Percentiles rank a stretch among this genome's conserved stretches.
phyloP scores from a whole-genome alignment of 2,797 vertebrate genomes.

The Delichon dasypus region DNA sequence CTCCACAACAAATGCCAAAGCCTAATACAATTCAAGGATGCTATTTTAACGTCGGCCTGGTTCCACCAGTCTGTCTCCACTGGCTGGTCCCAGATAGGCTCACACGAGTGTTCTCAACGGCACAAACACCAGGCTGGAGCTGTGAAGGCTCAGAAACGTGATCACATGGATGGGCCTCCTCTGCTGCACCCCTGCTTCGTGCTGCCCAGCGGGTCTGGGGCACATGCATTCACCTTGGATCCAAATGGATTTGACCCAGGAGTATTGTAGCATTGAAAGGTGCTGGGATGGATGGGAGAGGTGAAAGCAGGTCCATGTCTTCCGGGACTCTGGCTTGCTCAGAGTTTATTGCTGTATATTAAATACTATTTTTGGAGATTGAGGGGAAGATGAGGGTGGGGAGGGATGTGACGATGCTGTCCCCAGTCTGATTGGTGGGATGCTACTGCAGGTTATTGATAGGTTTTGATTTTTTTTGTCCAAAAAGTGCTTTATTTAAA shows the following conservation, averaged over 20 bases:
- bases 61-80: conserved; percentile 34
- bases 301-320: conserved; percentile 51
- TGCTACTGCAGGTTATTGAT: background rate
- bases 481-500: conserved; percentile 59
- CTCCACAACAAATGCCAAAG: conserved; percentile 47
- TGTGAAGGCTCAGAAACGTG: background rate
- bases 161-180: background rate
- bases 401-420: background rate
- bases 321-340: conserved; percentile 56
- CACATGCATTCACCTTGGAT: background rate
- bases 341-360: conserved; percentile 58
- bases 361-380: conserved; percentile 58
- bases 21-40: conserved; percentile 34
- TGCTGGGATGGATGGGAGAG: background rate
- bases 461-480: background rate
- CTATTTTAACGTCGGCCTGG: background rate
- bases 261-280: background rate
- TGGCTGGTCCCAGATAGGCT: background rate
- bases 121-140: background rate
- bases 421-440: background rate
- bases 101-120: background rate
- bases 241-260: background rate
- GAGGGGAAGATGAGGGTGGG: conserved; percentile 1
- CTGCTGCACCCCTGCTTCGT: background rate
- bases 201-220: background rate